phyloP scores from a whole-genome alignment of 1,140 invertebrate genomes.

The Zaprionus nigranus region DNA sequence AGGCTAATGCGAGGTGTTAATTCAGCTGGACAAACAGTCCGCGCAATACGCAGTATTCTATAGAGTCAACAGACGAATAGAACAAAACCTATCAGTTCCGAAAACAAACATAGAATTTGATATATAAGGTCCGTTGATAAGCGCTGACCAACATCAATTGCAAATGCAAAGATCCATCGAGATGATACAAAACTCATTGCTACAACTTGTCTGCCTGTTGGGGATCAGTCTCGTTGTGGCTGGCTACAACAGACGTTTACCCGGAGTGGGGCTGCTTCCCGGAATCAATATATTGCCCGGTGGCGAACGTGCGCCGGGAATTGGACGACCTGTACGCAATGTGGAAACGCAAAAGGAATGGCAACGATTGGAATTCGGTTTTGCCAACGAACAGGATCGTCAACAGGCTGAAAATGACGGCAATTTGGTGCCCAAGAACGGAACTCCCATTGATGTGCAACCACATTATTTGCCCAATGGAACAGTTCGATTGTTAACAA shows the following conservation, averaged over 20 bases:
- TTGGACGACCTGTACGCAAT: conserved; percentile 24
- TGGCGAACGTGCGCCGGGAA: background rate
- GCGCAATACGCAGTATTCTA: conserved; percentile 18
- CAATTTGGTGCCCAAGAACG: conserved; percentile 87
- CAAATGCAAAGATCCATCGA: conserved; percentile 4
- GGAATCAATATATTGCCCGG: background rate
- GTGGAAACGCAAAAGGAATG: conserved; percentile 84
- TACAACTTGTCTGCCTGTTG: background rate
- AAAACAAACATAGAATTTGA: background rate
- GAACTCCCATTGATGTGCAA: conserved; percentile 89
- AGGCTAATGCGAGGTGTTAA: conserved; percentile 9
- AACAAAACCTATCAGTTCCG: conserved; percentile 28
- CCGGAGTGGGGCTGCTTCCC: background rate
- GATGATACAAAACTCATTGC: conserved; percentile 10
- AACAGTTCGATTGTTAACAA: conserved; percentile 86
- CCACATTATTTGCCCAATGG: conserved; percentile 58
- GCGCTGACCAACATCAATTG: background rate
- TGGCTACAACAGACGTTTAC: conserved; percentile 19
- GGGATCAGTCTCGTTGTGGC: background rate
- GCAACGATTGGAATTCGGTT: conserved; percentile 88
- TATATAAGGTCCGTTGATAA: conserved; percentile 23
- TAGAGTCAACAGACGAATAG: conserved; percentile 24
- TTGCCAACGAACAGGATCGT: conserved; percentile 85
- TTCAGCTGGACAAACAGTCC: conserved; percentile 25
- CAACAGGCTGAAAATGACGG: conserved; percentile 86